A percentile compares a stretch with the other conserved stretches of the same genome.
These are phyloP conservation scores for Microctonus brassicae DNA, from an alignment of 2,888 invertebrate genomes.

Conservation along the genomic window DNA sequence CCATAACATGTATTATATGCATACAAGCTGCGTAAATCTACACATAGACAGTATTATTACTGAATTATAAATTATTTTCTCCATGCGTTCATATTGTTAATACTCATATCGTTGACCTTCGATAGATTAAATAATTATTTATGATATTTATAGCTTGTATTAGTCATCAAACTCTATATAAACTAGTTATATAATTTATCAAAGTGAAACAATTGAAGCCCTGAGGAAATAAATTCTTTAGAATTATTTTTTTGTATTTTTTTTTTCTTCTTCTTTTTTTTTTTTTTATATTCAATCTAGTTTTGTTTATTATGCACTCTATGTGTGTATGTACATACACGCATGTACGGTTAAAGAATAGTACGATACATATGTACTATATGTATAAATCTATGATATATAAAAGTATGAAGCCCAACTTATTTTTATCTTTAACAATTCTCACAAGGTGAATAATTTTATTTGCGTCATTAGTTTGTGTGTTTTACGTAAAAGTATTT, in stretches of 20 bases:
- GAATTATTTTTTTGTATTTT: background rate
- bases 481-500: too few species aligned
- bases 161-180: background rate
- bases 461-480: too few species aligned
- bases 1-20: too few species aligned
- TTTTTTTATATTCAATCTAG: background rate
- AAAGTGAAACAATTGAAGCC: background rate
- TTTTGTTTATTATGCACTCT: background rate
- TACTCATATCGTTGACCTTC: background rate
- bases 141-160: background rate
- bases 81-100: background rate
- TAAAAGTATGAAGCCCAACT: too few species aligned
- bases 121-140: conserved; percentile 4
- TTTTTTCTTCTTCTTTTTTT: background rate
- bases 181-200: background rate
- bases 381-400: too few species aligned
- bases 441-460: too few species aligned
- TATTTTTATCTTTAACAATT: too few species aligned
- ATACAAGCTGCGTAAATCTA: too few species aligned
- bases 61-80: conserved; percentile 16
- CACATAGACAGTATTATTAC: conserved; percentile 1
- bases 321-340: too few species aligned
- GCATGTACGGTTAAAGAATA: too few species aligned
- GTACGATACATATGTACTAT: too few species aligned
- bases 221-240: background rate